Evolutionary conservation across 2,888 invertebrate genomes (phyloP).

Genomic region (Chloroclystis v-ata): DNA sequence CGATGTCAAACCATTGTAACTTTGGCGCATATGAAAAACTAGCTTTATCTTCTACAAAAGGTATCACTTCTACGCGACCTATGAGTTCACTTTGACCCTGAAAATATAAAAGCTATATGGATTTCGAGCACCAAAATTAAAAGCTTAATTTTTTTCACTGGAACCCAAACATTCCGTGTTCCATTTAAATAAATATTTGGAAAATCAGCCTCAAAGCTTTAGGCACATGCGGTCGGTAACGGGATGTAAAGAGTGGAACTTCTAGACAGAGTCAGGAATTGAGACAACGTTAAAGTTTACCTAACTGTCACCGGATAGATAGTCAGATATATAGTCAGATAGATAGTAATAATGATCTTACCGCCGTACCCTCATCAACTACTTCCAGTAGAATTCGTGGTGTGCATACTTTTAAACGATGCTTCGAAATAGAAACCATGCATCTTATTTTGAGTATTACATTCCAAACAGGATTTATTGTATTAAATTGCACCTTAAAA

Average conservation of each 20-base stretch:
- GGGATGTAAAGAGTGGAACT: too few species aligned
- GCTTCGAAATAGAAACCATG: constrained; percentile 39
- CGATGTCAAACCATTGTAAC: constrained; percentile 68
- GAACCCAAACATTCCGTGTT: too few species aligned
- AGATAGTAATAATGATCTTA: too few species aligned
- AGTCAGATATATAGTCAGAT: too few species aligned
- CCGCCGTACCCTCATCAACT: constrained; percentile 49
- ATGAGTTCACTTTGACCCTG: constrained; percentile 47
- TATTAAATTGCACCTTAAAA: constrained; percentile 39
- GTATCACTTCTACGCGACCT: constrained; percentile 45
- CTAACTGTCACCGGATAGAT: too few species aligned
- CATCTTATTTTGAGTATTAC: constrained; percentile 50
- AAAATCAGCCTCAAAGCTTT: too few species aligned
- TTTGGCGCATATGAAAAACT: constrained; percentile 53
- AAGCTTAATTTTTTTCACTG: too few species aligned
- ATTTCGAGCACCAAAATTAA: too few species aligned
- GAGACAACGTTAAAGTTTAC: too few species aligned
- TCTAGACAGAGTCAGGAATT: too few species aligned
- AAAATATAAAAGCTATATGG: neutral
- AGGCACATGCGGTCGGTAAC: too few species aligned
- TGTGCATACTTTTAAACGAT: constrained; percentile 48
- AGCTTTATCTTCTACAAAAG: constrained; percentile 39
- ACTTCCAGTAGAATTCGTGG: constrained; percentile 66
- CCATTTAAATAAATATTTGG: neutral
- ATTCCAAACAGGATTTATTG: constrained; percentile 50